phyloP scores from a whole-genome alignment of 2,113 vertebrate genomes.

The Nothoprocta pentlandii region DNA sequence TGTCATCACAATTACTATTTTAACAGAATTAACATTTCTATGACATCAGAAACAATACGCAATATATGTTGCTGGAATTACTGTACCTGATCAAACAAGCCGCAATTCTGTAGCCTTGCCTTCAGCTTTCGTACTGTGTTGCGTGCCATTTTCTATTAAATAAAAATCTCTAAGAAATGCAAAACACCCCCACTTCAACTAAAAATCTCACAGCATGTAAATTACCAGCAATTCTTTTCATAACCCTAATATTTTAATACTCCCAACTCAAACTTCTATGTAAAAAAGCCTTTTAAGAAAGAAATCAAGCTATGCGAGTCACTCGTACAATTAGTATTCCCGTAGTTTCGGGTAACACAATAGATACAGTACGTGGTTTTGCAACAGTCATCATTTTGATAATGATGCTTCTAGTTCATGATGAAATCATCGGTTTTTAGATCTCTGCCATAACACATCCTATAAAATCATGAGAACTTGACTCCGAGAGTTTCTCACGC shows the following conservation, averaged over 20 bases:
- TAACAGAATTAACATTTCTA: constrained; percentile 30
- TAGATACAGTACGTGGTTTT: constrained; percentile 76
- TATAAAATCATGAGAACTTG: constrained; percentile 94
- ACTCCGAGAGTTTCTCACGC: constrained; percentile 93
- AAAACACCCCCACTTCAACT: neutral
- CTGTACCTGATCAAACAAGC: constrained; percentile 68
- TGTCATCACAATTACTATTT: neutral
- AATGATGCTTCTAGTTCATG: constrained; percentile 78
- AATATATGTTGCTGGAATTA: constrained; percentile 47
- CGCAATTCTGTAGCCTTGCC: constrained; percentile 51
- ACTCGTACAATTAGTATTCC: constrained; percentile 53
- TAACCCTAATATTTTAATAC: constrained; percentile 16
- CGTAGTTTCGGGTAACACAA: constrained; percentile 71
- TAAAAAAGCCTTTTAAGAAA: neutral
- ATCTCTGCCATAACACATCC: constrained; percentile 85
- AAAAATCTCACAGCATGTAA: constrained; percentile 18
- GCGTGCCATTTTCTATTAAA: constrained; percentile 16
- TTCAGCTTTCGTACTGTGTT: constrained; percentile 24
- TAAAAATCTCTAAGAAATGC: constrained; percentile 24
- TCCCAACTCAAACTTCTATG: neutral
- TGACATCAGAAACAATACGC: constrained; percentile 19
- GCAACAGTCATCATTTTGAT: constrained; percentile 84
- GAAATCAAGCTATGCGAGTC: neutral
- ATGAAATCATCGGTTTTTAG: constrained; percentile 85
- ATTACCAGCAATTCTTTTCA: constrained; percentile 39